phyloP scores from a whole-genome alignment of 2,888 invertebrate species.

The Myopa testacea region DNA sequence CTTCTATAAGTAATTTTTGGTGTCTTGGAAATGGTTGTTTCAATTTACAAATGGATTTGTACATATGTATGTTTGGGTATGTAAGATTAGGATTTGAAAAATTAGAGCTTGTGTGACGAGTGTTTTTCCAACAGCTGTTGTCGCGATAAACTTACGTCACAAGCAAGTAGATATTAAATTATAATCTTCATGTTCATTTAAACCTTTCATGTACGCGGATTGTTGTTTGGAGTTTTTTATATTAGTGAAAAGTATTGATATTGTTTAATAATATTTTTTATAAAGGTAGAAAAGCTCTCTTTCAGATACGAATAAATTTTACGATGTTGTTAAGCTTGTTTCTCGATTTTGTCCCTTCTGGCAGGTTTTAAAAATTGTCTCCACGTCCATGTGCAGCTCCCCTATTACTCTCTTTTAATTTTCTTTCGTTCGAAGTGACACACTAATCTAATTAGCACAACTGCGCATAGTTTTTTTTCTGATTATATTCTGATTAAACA shows the following conservation, averaged over 20 bases:
- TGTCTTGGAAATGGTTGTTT: not conserved
- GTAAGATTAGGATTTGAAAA: not conserved
- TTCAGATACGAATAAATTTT: not conserved
- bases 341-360: not conserved
- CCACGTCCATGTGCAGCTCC: not conserved
- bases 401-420: not conserved
- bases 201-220: too few relatives aligned
- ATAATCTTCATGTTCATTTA: not conserved
- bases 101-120: not conserved
- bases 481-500: not conserved
- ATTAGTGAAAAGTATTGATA: not conserved
- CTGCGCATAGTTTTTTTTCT: not conserved
- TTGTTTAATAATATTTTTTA: not conserved
- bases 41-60: not conserved
- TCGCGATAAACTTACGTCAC: constrained; percentile 4
- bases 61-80: not conserved
- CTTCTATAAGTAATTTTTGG: not conserved
- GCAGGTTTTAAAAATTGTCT: too few relatives aligned
- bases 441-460: constrained; percentile 7
- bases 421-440: not conserved
- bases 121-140: not conserved
- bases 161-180: not conserved
- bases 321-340: not conserved
- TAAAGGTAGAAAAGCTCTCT: constrained; percentile 12
- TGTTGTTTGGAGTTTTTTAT: too few relatives aligned